A percentile compares a stretch with the other conserved stretches of the same genome.
Evolutionary conservation across 1,140 invertebrate genomes (phyloP).

Genomic region (Drosophila tropicalis): DNA sequence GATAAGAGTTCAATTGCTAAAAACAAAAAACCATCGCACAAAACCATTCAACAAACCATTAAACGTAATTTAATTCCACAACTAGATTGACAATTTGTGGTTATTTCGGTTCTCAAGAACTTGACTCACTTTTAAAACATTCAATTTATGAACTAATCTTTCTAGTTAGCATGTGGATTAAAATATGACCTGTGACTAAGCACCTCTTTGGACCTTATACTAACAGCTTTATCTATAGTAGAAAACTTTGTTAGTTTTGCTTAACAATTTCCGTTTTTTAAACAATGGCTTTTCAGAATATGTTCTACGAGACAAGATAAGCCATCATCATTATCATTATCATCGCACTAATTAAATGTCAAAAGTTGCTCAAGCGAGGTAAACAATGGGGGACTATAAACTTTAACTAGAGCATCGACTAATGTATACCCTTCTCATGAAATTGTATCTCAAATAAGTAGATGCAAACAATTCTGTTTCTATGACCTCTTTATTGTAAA

Average conservation of each 20-base stretch:
- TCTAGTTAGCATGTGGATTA: background rate
- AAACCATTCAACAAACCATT: no score
- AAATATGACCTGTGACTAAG: constrained; percentile 19
- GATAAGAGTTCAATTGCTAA: background rate
- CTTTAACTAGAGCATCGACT: background rate
- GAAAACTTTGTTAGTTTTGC: constrained; percentile 17
- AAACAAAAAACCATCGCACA: no score
- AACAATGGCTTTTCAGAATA: constrained; percentile 49
- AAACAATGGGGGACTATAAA: constrained; percentile 9
- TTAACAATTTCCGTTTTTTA: constrained; percentile 51
- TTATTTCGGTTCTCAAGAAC: background rate
- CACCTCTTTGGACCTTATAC: constrained; percentile 8
- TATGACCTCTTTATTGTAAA: no score
- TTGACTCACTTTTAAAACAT: background rate
- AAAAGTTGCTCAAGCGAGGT: constrained; percentile 43
- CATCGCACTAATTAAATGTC: constrained; percentile 53
- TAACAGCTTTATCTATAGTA: constrained; percentile 14
- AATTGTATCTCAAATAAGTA: background rate
- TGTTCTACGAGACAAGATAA: constrained; percentile 38
- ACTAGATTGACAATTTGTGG: background rate
- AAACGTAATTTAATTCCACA: no score
- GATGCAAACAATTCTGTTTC: no score
- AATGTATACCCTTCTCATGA: background rate
- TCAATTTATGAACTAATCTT: background rate
- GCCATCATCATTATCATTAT: constrained; percentile 21